Evolutionary conservation across 92 coral and sea anemone species (phyloP), one percentile per base, ranked within the genome.

Genomic region (Actinostola sp.): DNA sequence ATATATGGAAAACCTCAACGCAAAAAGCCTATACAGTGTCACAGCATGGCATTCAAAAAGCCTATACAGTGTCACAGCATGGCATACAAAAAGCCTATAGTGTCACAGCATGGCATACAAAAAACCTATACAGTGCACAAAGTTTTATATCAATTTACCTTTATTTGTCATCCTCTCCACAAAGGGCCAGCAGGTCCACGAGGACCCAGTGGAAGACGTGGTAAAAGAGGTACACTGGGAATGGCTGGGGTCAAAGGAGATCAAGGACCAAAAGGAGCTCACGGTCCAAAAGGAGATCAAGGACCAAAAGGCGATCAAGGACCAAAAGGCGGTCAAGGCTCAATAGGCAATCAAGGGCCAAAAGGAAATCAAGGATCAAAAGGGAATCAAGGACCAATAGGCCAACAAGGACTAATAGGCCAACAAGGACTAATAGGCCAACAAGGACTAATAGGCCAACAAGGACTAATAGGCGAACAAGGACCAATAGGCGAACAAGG

Each of bases 151-250:
- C 14, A 7, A 39, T 14, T 39, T 39, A 14, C 45, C 45, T 39
- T 39, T 39, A 7, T 7, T 14, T 39, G 7, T 39, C 14, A 39
- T 39, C 45, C 14, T 39, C 45, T 53, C 27, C 35, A 48, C 25
- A 29, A 17, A 42, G 85, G 85, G 14, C n/a, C 25, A 21, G 54
- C 28, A 63, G 91, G 92, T 20, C 61, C 70, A 26, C 68, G 10
- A 35, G 93, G 93, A 1, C 58, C 39, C 35, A 75, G 33, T n/a
- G 92, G 93, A 5, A 54, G 35, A 15, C 75, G 2, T 23, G 95
- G 95, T 7, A 17, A 21, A 7, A 27, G 20, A 59, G 95, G 95
- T 32, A 68, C 49, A 33, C 38, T 53, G 15, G 93, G 93, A 38
- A 33, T 46, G 11, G 49, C 36, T 20, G 88, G 96, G 7, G 52